These are phyloP conservation scores for Ciconia nigra DNA, from an alignment of 2,797 vertebrate genomes.

Conservation along the genomic window DNA sequence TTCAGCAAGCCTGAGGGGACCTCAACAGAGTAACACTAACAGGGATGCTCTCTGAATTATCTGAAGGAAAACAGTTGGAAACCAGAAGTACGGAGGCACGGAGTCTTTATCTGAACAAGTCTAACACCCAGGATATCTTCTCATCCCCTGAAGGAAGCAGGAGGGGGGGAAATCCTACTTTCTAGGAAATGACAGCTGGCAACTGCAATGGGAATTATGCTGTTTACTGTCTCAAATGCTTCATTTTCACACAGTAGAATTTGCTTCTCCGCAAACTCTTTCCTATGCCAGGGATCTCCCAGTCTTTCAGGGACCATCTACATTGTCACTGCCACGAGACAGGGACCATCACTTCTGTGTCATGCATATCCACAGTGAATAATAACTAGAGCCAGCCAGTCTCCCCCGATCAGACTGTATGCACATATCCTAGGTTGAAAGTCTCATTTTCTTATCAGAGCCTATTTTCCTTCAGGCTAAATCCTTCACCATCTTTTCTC, in stretches of 20 bases:
- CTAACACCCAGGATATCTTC: not conserved
- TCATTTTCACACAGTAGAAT: not conserved
- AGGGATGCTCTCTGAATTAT: not conserved
- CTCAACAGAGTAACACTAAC: not conserved
- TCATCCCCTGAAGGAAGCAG: not conserved
- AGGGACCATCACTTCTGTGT: not conserved
- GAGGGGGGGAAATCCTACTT: not conserved
- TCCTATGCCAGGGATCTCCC: not conserved
- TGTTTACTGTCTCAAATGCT: not conserved
- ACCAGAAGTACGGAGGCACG: accelerated
- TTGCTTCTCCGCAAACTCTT: not conserved
- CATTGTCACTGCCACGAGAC: not conserved
- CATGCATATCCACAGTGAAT: not conserved
- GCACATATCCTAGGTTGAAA: not conserved
- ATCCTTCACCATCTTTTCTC: not conserved
- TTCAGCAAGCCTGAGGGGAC: not conserved
- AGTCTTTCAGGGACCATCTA: not conserved
- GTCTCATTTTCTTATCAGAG: not conserved
- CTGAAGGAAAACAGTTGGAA: not conserved
- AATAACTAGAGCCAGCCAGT: not conserved
- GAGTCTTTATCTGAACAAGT: not conserved
- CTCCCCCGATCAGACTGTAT: not conserved
- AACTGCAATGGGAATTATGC: not conserved
- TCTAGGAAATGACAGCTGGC: not conserved
- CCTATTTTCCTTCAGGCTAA: not conserved